Evolutionary conservation across 2,113 vertebrate genomes (phyloP), one percentile per base, ranked within the genome.

Genomic region (Chelonoidis abingdonii): DNA sequence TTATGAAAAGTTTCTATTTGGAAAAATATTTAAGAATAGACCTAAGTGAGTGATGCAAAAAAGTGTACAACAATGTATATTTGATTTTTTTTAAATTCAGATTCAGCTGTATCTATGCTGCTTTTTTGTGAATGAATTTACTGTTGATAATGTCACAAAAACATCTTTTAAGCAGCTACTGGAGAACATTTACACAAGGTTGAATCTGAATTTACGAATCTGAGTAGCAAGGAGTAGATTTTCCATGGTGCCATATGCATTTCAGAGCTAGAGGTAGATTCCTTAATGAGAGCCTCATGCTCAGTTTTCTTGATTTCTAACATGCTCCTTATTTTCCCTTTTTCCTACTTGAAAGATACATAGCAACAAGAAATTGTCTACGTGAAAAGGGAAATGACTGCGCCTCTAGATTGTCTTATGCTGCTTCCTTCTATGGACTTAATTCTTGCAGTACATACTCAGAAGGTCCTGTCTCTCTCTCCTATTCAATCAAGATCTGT

Each of bases 31-130:
- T 31, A 90, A 84, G 10, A 1, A 21, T 8, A 35, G 16, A 50
- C 5, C 83, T 13, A 13, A 2, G 85, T 54, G 27, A 93, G 24
- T 17, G 22, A 31, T 82, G 75, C 83, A 69, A 86, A 88, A 65
- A 86, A 88, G 76, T 9, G 2, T 75, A 19, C 13, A 76, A 52
- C 17, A 76, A 7, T 44, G 4, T 29, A 5, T n/a, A 19, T 93
- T n/a, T 8, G 4, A 59, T 80, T 75, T 94, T 31, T 89, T 83
- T 27, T 4, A 25, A 3, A 69, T 41, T 86, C 47, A 54, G 3
- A 24, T 62, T 80, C 72, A 54, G 31, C 31, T 44, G 4, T 41
- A 6, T 50, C 10, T 31, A 6, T 1, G 0, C 1, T 82, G 2
- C 49, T 84, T 6, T 5, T 80, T 1, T 19, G 84, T 75, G 69